Percentiles rank a stretch among this genome's conserved stretches.
Conservation (phyloP, 2,113 vertebrate genomes). For the Prionailurus viverrinus region DNA sequence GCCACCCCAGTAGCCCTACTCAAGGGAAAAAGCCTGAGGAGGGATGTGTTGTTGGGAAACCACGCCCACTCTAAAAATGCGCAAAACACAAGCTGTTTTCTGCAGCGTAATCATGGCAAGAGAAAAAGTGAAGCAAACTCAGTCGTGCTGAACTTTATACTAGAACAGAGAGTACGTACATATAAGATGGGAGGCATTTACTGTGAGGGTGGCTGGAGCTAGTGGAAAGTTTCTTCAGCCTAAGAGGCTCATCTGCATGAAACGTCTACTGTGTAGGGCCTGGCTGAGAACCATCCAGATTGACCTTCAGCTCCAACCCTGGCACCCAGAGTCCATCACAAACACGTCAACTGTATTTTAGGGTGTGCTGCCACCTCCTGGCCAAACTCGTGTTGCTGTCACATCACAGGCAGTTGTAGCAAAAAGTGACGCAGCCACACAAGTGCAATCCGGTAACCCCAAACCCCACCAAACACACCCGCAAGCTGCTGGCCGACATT, state of each 20-base stretch:
- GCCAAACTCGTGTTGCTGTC: neutral
- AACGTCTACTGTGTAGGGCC: neutral
- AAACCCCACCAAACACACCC: neutral
- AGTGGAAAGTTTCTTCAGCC: neutral
- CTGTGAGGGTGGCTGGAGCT: neutral
- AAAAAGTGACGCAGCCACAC: neutral
- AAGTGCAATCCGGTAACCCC: neutral
- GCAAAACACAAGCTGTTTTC: neutral
- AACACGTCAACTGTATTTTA: neutral
- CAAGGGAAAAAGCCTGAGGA: neutral
- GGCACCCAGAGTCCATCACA: neutral
- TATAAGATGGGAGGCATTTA: neutral
- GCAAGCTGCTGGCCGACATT: neutral
- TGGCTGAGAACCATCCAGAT: neutral
- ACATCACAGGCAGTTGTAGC: neutral
- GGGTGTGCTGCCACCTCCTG: constrained; percentile 60
- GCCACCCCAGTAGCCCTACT: neutral
- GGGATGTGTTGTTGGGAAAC: neutral
- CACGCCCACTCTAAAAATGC: neutral
- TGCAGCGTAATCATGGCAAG: neutral
- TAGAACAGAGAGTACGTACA: neutral
- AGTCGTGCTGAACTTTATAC: neutral
- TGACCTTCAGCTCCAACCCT: too few relatives aligned
- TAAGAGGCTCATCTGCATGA: neutral
- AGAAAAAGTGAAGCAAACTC: neutral